These are phyloP conservation scores for Pogoniulus pusillus DNA, from an alignment of 2,797 vertebrate genomes.

Conservation along the genomic window DNA sequence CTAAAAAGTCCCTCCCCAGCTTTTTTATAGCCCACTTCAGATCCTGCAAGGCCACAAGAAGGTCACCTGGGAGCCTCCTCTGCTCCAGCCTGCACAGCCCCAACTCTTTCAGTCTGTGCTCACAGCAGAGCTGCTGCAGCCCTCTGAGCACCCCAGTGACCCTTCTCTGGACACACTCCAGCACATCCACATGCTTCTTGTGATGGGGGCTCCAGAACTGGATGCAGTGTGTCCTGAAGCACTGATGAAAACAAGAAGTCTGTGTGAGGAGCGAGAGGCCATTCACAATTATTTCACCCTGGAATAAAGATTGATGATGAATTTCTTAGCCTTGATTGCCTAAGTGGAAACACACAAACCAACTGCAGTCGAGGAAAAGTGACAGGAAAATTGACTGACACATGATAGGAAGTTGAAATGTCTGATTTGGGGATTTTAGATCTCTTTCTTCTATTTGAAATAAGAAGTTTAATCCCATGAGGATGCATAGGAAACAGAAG, in stretches of 20 bases:
- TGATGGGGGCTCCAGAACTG: too few relatives aligned
- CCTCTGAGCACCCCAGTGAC: too few relatives aligned
- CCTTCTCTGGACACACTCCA: too few relatives aligned
- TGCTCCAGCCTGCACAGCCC: too few relatives aligned
- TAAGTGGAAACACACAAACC: slow-evolving; percentile 26
- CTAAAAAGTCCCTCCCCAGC: too few relatives aligned
- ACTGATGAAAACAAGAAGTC: neutral
- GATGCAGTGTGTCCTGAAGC: neutral
- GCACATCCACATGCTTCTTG: too few relatives aligned
- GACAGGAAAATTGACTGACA: slow-evolving; percentile 45
- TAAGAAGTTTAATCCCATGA: slow-evolving; percentile 36
- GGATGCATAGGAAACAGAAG: slow-evolving; percentile 15
- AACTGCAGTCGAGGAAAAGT: neutral
- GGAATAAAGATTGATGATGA: slow-evolving; percentile 11
- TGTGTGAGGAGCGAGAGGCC: neutral
- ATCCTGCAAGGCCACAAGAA: too few relatives aligned
- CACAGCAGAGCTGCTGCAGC: too few relatives aligned
- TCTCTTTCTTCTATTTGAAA: slow-evolving; percentile 41
- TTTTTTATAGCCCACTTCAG: too few relatives aligned
- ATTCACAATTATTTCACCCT: neutral
- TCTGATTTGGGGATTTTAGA: slow-evolving; percentile 27
- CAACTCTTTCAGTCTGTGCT: too few relatives aligned
- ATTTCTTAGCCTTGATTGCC: slow-evolving; percentile 2
- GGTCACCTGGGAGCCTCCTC: too few relatives aligned
- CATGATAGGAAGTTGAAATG: slow-evolving; percentile 28